A percentile compares a stretch with the other conserved stretches of the same genome.
Evolutionary conservation across 1,140 invertebrate species (phyloP).

Genomic region (Bombus picipes): DNA sequence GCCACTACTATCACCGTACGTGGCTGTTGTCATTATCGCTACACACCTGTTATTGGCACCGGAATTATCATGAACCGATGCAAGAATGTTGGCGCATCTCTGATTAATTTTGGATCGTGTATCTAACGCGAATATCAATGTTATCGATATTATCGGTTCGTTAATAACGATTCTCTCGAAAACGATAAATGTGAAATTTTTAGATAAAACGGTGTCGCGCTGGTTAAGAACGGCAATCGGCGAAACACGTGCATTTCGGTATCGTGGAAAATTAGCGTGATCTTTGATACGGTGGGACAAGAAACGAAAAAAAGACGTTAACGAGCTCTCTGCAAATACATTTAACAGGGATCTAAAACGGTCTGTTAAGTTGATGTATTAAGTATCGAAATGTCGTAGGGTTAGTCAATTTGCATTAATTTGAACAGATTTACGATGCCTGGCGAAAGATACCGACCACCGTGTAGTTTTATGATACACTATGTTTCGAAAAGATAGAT

Average conservation of each 20-base stretch:
- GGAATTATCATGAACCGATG: neutral
- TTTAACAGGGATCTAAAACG: neutral
- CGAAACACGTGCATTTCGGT: neutral
- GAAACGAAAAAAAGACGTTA: neutral
- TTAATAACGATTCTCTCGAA: neutral
- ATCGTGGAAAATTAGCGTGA: neutral
- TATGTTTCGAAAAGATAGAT: neutral
- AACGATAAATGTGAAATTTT: neutral
- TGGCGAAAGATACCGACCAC: neutral
- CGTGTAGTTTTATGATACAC: neutral
- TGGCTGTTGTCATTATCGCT: conserved; percentile 28
- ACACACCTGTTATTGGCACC: conserved; percentile 13
- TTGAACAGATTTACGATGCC: neutral
- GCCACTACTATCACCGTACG: conserved; percentile 15
- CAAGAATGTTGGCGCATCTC: conserved; percentile 15
- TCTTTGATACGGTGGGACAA: neutral
- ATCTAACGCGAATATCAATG: neutral
- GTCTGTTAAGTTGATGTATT: neutral
- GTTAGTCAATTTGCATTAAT: neutral
- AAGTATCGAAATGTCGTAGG: neutral
- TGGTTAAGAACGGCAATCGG: neutral
- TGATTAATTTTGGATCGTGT: neutral
- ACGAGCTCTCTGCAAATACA: neutral
- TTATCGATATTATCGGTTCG: neutral
- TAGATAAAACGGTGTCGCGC: neutral